These are phyloP conservation scores for Clarias gariepinus DNA, from an alignment of 2,113 vertebrate species.

Conservation along the genomic window DNA sequence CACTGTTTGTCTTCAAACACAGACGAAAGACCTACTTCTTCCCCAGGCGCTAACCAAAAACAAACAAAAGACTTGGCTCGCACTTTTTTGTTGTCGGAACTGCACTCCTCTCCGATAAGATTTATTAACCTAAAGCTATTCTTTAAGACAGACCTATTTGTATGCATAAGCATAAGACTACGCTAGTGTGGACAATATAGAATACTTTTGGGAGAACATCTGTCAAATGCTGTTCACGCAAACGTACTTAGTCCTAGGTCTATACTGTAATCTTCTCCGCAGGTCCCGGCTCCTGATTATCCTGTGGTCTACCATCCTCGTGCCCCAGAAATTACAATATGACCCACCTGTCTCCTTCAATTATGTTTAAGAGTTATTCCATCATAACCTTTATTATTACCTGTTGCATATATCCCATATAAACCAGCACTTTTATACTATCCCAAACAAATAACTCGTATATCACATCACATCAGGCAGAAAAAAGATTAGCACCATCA, in stretches of 20 bases:
- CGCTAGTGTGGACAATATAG: background rate
- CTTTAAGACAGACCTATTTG: background rate
- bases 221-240: background rate
- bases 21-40: slow-evolving; percentile 9
- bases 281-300: background rate
- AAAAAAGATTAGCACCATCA: background rate
- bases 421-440: background rate
- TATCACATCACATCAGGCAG: background rate
- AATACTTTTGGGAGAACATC: background rate
- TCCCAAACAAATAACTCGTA: background rate
- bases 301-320: background rate
- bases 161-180: background rate
- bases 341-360: background rate
- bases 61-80: background rate
- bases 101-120: background rate
- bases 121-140: background rate
- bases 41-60: background rate
- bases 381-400: background rate
- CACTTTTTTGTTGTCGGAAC: background rate
- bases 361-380: background rate
- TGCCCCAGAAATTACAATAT: background rate
- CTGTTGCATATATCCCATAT: background rate
- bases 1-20: background rate
- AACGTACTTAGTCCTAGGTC: background rate
- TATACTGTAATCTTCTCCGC: background rate